Evolutionary conservation across 92 coral and sea anemone species (phyloP).

Genomic region (Galaxea fascicularis): DNA sequence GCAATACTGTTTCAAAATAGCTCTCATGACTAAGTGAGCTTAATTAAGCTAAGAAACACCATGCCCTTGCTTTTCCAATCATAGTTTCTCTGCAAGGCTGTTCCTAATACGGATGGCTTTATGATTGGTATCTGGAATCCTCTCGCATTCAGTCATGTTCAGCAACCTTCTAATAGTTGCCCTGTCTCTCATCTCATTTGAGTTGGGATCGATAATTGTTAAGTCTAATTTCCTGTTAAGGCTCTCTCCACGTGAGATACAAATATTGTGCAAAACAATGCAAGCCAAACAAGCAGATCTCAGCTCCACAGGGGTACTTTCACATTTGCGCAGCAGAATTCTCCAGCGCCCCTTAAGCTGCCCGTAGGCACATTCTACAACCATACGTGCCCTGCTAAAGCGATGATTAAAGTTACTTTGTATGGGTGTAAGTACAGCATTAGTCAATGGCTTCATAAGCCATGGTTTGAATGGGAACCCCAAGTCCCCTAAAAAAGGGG

Average conservation of each 20-base stretch:
- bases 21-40: neutral
- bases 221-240: neutral
- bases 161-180: constrained; percentile 40
- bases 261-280: neutral
- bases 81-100: constrained; percentile 42
- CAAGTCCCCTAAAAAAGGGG: too few relatives aligned
- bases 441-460: too few relatives aligned
- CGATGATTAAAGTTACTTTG: too few relatives aligned
- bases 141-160: constrained; percentile 43
- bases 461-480: too few relatives aligned
- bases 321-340: neutral
- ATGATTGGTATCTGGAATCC: constrained; percentile 25
- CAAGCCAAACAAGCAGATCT: constrained; percentile 8
- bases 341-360: neutral
- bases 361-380: too few relatives aligned
- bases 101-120: constrained; percentile 38
- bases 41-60: constrained; percentile 38
- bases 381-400: too few relatives aligned
- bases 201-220: constrained; percentile 9
- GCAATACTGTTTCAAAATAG: neutral
- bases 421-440: too few relatives aligned
- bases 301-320: neutral
- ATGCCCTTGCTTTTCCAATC: constrained; percentile 47
- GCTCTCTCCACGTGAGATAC: neutral
- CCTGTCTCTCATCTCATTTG: constrained; percentile 7